Base-by-base conservation (phyloP, 2,888 invertebrate species). In the Panopea generosa region DNA sequence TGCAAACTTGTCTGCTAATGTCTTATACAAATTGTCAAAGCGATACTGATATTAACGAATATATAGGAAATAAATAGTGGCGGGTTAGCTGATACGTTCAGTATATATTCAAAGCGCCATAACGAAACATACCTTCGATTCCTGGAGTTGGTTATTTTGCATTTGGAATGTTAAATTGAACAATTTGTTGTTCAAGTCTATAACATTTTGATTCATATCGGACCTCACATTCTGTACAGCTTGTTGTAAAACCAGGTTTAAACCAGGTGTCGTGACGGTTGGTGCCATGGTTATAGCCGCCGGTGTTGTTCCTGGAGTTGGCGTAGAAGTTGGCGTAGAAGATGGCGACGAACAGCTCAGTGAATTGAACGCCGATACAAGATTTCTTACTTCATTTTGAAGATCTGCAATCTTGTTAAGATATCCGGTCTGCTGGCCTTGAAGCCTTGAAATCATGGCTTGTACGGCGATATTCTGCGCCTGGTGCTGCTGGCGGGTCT, bases 401-500 rank as follows among this genome's bases (percentile, higher is more conserved):
- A 83, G 75, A 29, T 83, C 80, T 0, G 83, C 47, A 6, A 83
- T 73, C 60, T 83, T 73, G 18, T 59, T 78, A 11, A 81, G 27
- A 63, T 81, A 81, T 2, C 81, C 74, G n/a, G 57, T 29, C 50
- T 81, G 81, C 40, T 77, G 77, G 2, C 70, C 26, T 43, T 77
- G 70, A 4, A 81, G 57, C 29, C 63, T 43, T 0, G 77, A 50
- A 2, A 81, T 61, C 57, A 69, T 65, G n/a, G 68, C 27, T 61
- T 82, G 83, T n/a, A 85, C 50, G 14, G 74, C 68, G 16, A 72
- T 61, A 52, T 74, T 82, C 63, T 80, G 80, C 0, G 82, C 71
- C 47, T 77, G 72, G 60, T 75, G 68, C 61, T 82, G 83, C 26
- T 78, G 71, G n/a, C 78, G 65, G 29, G 80, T 71, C 49, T 45